These are phyloP conservation scores for Nannoperca australis DNA, from an alignment of 2,797 vertebrate genomes.

Conservation along the genomic window DNA sequence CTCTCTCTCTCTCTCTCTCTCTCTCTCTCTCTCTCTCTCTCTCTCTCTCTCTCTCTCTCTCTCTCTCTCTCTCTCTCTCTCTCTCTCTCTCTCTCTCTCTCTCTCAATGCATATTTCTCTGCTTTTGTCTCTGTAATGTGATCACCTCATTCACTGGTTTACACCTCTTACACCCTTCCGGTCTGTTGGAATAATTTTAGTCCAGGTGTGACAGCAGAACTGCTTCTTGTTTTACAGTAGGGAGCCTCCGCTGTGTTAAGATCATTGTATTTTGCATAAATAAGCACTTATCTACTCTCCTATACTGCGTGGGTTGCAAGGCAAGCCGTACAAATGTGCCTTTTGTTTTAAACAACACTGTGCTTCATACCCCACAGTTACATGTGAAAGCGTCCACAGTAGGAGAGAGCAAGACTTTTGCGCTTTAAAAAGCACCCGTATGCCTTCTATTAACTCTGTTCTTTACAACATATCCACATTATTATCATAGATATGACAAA, in stretches of 20 bases:
- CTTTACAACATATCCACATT: neutral
- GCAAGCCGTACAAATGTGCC: conserved; percentile 46
- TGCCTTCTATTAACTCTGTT: conserved; percentile 8
- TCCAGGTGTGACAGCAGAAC: neutral
- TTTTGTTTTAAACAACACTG: conserved; percentile 26
- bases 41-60: no score
- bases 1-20: no score
- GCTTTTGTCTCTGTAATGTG: conserved; percentile 11
- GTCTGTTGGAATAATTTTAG: conserved; percentile 22
- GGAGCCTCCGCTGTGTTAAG: conserved; percentile 21
- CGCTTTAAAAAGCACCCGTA: neutral
- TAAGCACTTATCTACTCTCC: conserved; percentile 40
- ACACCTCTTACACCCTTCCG: conserved; percentile 11
- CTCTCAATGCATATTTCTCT: neutral
- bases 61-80: conserved; percentile 20
- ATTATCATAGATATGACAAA: neutral
- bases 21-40: no score
- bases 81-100: neutral
- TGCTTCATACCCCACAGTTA: conserved; percentile 36
- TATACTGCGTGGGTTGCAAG: conserved; percentile 32
- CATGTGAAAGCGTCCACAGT: neutral
- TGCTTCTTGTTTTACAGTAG: conserved; percentile 27
- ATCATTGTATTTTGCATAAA: conserved; percentile 57
- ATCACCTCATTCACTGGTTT: conserved; percentile 37
- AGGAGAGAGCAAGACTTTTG: neutral